A percentile compares a stretch with the other conserved stretches of the same genome.
phyloP scores from a whole-genome alignment of 2,797 vertebrate genomes.

The Eleutherodactylus coqui region DNA sequence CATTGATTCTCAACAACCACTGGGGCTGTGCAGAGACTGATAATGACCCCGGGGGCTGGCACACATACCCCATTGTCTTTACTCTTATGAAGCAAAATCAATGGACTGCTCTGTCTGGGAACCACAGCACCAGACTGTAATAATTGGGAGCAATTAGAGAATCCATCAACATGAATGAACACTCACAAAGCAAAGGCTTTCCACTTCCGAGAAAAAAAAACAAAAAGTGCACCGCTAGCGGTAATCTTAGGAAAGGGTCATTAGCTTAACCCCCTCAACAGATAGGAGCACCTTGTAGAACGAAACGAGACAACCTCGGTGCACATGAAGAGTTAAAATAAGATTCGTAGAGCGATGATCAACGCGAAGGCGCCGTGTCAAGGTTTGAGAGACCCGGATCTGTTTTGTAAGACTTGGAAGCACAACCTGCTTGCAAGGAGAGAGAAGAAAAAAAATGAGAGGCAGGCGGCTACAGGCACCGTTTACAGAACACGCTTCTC shows the following conservation, averaged over 20 bases:
- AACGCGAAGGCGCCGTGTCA: no score
- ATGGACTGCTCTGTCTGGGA: slow-evolving; percentile 61
- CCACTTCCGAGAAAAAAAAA: slow-evolving; percentile 54
- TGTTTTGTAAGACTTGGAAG: background rate
- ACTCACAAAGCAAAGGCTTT: slow-evolving; percentile 51
- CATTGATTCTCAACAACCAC: slow-evolving; percentile 30
- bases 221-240: slow-evolving; percentile 22
- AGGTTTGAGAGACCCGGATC: slow-evolving; percentile 1
- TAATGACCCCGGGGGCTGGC: slow-evolving; percentile 57
- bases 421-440: slow-evolving; percentile 10
- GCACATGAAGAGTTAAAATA: background rate
- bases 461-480: slow-evolving; percentile 19
- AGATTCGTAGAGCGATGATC: background rate
- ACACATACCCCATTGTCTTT: slow-evolving; percentile 58
- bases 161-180: slow-evolving; percentile 63
- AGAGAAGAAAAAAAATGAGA: slow-evolving; percentile 1
- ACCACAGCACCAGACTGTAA: slow-evolving; percentile 63
- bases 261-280: slow-evolving; percentile 28
- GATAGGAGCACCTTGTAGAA: background rate
- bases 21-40: slow-evolving; percentile 25
- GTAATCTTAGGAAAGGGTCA: slow-evolving; percentile 22
- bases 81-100: slow-evolving; percentile 58
- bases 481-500: slow-evolving; percentile 42
- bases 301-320: background rate
- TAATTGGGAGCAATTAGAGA: slow-evolving; percentile 62